phyloP scores from a whole-genome alignment of 2,113 vertebrate genomes.

The Holacanthus passer region DNA sequence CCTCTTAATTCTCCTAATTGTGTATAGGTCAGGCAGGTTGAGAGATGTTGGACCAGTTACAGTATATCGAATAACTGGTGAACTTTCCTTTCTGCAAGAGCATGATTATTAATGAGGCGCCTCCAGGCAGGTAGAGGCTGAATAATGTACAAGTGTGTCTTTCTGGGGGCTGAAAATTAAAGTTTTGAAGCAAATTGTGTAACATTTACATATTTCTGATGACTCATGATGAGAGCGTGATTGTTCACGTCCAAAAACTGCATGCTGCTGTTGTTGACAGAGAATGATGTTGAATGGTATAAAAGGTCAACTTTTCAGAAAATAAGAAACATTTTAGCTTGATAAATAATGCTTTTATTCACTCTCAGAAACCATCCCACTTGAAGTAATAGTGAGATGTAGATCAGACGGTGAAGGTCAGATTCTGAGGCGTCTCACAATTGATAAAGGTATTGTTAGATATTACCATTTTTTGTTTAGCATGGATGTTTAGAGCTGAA shows the following conservation, averaged over 20 bases:
- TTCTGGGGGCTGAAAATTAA: constrained; percentile 36
- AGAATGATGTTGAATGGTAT: not conserved
- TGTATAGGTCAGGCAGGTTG: constrained; percentile 21
- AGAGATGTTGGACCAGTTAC: constrained; percentile 19
- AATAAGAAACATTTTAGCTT: not conserved
- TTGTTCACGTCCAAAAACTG: constrained; percentile 18
- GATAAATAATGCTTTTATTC: constrained; percentile 15
- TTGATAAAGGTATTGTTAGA: not conserved
- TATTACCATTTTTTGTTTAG: not conserved
- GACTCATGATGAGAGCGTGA: constrained; percentile 16
- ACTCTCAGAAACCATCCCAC: not conserved
- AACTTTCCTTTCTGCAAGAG: constrained; percentile 8
- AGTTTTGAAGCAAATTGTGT: constrained; percentile 13
- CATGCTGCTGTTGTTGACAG: not conserved
- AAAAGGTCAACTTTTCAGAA: constrained; percentile 30
- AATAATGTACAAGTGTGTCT: constrained; percentile 36
- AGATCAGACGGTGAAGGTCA: constrained; percentile 24
- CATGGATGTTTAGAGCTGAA: not conserved
- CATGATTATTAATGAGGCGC: constrained; percentile 41
- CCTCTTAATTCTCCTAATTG: not conserved
- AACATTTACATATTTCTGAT: constrained; percentile 51
- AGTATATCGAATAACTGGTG: constrained; percentile 23
- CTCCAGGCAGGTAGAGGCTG: constrained; percentile 25
- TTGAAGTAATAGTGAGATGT: constrained; percentile 16
- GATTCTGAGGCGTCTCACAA: not conserved